Percentiles rank a stretch among this genome's conserved stretches.
These are phyloP conservation scores for Aspidiotus destructor DNA, from an alignment of 2,888 invertebrate species.

Conservation along the genomic window DNA sequence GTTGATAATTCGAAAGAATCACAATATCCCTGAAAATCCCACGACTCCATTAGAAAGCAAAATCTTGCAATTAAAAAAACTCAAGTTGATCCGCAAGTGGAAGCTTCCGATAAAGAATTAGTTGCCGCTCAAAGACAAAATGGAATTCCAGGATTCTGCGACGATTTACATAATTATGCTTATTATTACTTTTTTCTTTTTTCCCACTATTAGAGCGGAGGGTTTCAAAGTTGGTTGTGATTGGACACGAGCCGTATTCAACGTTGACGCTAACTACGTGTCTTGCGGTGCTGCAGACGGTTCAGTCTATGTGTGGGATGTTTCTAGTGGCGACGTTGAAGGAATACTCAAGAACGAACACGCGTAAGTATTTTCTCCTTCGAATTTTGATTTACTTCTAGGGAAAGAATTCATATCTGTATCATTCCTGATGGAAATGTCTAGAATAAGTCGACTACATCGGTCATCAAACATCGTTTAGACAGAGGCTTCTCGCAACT, in stretches of 20 bases:
- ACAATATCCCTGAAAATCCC: too few species aligned
- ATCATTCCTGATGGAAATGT: background rate
- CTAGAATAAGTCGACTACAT: background rate
- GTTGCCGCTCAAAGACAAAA: too few species aligned
- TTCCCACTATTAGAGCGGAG: constrained; percentile 60
- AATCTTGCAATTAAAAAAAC: too few species aligned
- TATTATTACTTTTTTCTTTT: too few species aligned
- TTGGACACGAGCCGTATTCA: constrained; percentile 85
- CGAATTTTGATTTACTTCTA: constrained; percentile 1
- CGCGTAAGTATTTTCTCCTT: constrained; percentile 33
- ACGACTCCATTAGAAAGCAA: too few species aligned
- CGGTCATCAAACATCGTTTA: background rate
- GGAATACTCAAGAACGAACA: constrained; percentile 59
- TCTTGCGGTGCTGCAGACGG: constrained; percentile 91
- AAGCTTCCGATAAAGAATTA: too few species aligned
- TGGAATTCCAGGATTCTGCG: too few species aligned
- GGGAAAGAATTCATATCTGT: too few species aligned
- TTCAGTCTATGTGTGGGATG: constrained; percentile 83
- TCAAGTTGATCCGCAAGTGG: too few species aligned
- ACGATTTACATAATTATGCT: too few species aligned
- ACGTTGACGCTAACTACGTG: constrained; percentile 78
- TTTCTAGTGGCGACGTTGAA: constrained; percentile 62
- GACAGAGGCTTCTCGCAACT: too few species aligned
- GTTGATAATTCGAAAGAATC: too few species aligned
- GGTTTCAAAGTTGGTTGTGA: constrained; percentile 92